Evolutionary conservation across 1,140 invertebrate species (phyloP), one percentile per base, ranked within the genome.

Genomic region (Ctenoplectra terminalis): DNA sequence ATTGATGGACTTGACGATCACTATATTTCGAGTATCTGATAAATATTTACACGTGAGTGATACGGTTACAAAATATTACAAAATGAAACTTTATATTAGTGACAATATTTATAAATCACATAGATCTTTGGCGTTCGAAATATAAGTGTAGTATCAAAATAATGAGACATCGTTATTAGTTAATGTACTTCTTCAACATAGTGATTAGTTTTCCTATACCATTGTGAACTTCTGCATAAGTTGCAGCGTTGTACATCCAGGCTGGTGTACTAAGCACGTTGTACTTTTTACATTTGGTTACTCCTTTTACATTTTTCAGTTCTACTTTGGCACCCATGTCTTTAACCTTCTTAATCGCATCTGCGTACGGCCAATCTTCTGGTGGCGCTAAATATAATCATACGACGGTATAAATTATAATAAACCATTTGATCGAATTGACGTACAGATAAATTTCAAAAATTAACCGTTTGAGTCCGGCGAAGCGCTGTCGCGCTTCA

Each of bases 181-280:
- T 84, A 0, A 87, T 84, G 5, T 50, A 58, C n/a, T 90, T 88
- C 4, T 71, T 86, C 74, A 92, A 78, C 78, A 70, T 77, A 0
- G 23, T 34, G 43, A 91, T 92, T 93, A 96, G 94, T 72, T 93
- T 93, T 2, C 95, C 95, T 81, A 96, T 94, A 6, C 95, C 95
- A 77, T 95, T 93, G 85, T 94, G 93, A 60, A 95, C 89, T 73
- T 95, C 94, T 72, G 94, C 92, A 46, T 94, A 93, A 34, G 85
- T 88, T 9, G 92, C 89, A 34, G 73, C 90, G 40, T 94, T 91
- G 81, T 95, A 95, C 94, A 96, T 95, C 91, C 94, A 96, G 0
- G 95, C 95, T 13, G 95, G 95, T 7, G 95, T 95, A 20, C 95
- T 95, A 15, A 95, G 94, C 43, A 96, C 91, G 48, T 94, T 93